Base-by-base conservation (phyloP, 2,888 invertebrate genomes). In the Kuschelorhynchus macadamiae region DNA sequence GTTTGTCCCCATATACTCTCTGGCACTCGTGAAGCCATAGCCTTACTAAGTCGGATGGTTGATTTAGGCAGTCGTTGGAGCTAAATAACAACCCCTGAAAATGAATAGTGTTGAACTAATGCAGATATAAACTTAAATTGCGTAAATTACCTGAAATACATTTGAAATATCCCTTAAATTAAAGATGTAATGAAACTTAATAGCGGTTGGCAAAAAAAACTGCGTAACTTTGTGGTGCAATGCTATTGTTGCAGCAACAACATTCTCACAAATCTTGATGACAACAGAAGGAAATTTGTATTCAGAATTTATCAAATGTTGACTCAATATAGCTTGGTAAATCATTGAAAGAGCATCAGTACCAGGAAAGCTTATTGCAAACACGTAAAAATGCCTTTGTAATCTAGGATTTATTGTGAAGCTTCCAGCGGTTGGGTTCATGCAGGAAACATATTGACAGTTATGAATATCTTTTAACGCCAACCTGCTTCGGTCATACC, bases 351-450 rank as follows among this genome's bases (percentile, higher is more conserved):
- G 85, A 0, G 97, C 93, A 50, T 98, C 97, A 7, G 83, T 80
- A 72, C 92, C 92, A 0, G 92, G 92, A 81, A 90, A 90, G 78
- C 88, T 88, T 33, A 95, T 91, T 1, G 95, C 94, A 80, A 95
- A 93, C 0, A 95, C 94, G 77, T 93, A 91, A 80, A 96, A 96
- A 81, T 96, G 95, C 53, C 95, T 86, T 81, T 97, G 97, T 7
- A 98, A 86, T 71, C 98, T 88, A 0, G 97, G 95, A 85, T 97
- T 97, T 72, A 98, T 96, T 2, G 97, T 97, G 79, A 98, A 98
- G 79, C 96, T 96, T 49, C 98, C 98, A 20, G 97, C 96, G 0
- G 97, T 97, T 0, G 98, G 98, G 85, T 98, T 98, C 97, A 98
- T 98, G 81, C 97, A 97, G 30, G 96, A 93, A 11, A 98, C 93